phyloP scores from a whole-genome alignment of 2,113 vertebrate species.

The Perccottus glenii region DNA sequence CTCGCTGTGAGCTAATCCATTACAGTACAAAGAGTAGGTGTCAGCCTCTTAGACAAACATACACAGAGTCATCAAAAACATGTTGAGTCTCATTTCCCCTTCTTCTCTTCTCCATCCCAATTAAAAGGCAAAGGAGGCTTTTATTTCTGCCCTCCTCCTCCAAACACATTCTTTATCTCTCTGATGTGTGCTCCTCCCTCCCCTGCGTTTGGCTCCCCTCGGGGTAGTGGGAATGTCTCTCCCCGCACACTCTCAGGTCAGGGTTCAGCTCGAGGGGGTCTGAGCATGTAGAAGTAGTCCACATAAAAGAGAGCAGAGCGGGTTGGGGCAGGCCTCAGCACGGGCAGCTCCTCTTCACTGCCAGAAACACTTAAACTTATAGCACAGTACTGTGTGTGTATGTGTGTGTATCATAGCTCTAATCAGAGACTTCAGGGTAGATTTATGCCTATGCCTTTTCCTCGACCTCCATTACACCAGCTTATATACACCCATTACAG shows the following conservation, averaged over 20 bases:
- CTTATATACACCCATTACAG: constrained; percentile 83
- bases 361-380: constrained; percentile 80
- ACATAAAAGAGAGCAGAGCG: constrained; percentile 48
- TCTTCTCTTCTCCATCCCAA: constrained; percentile 72
- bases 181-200: constrained; percentile 68
- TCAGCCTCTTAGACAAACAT: constrained; percentile 65
- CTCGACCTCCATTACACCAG: constrained; percentile 79
- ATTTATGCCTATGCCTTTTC: constrained; percentile 80
- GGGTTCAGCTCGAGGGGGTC: constrained; percentile 76
- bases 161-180: constrained; percentile 75
- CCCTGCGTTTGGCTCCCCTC: constrained; percentile 54
- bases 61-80: constrained; percentile 74
- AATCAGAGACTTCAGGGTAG: constrained; percentile 77
- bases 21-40: constrained; percentile 66
- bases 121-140: constrained; percentile 78
- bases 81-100: constrained; percentile 79
- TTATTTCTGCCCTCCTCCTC: constrained; percentile 61
- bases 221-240: constrained; percentile 75
- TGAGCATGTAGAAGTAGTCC: constrained; percentile 54
- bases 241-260: constrained; percentile 76
- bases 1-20: constrained; percentile 70
- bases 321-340: constrained; percentile 71
- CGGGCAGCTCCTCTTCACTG: constrained; percentile 64
- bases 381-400: constrained; percentile 43
- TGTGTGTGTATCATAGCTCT: constrained; percentile 67